Base-by-base conservation (phyloP, 2,113 vertebrate species). In the Percopsis transmontana region DNA sequence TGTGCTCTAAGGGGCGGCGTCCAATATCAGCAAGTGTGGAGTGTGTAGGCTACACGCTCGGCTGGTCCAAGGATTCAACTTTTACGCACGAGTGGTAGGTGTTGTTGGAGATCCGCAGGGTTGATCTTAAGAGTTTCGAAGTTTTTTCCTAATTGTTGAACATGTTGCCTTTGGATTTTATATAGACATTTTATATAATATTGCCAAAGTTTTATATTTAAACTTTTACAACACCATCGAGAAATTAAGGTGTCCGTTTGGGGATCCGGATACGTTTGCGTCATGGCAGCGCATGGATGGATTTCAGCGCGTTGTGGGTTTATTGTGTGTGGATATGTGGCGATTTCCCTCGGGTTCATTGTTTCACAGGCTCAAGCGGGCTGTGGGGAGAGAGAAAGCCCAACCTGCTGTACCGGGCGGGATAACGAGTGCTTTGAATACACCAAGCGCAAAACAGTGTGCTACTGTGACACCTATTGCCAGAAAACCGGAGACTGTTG, bases 381-480 rank as follows among this genome's bases (percentile, higher is more conserved):
- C 21, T 95, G 95, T 66, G 72, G 81, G 62, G 77, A 92, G 24
- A 82, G 93, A 50, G 75, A 84, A 40, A 85, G 61, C 50, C 92
- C 87, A 2, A 91, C 72, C 15, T 96, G 95, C 81, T 95, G 95
- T 80, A 86, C 88, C 0, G 95, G 94, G 20, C 89, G 94, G 23
- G 93, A 95, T 79, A 96, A 95, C 68, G 83, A 89, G 0, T 96
- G 95, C 72, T 91, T 80, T 58, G 93, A 88, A 2, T 72, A 80
- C 4, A 87, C 55, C 0, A 2, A 33, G 58, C 86, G 68, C 40
- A 82, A 77, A 65, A 81, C 88, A 0, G 86, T n/a, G 68, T 96
- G 95, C 70, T 96, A 95, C 90, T 96, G 95, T 21, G 94, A 96
- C 62, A 86, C 92, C 0, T 95, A 95, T 85, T 96, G 95, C 14